Percentiles rank a stretch among this genome's conserved stretches.
Conservation (phyloP, 1,140 invertebrate genomes). For the Periplaneta americana region DNA sequence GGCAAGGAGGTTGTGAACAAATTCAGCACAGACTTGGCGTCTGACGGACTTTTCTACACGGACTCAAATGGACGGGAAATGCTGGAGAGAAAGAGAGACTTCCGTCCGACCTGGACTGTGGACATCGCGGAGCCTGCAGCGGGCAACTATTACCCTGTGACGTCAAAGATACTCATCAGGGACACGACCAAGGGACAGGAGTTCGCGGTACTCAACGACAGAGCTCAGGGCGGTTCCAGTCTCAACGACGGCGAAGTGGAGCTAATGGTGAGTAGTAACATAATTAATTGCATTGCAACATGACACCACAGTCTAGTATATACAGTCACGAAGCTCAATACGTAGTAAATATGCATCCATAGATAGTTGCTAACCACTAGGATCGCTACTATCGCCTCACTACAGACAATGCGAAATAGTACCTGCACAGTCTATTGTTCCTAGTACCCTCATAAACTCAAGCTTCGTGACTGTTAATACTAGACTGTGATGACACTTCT, state of each 20-base stretch:
- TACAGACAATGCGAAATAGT: too few species aligned
- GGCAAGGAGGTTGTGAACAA: conserved; percentile 54
- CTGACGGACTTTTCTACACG: conserved; percentile 53
- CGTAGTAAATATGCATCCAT: too few species aligned
- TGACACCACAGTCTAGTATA: too few species aligned
- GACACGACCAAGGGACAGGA: conserved; percentile 27
- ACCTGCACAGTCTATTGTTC: too few species aligned
- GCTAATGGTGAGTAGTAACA: conserved; percentile 44
- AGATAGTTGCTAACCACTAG: too few species aligned
- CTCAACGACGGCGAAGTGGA: conserved; percentile 41
- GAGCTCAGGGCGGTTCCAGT: conserved; percentile 55
- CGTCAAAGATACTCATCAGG: conserved; percentile 45
- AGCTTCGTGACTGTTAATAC: too few species aligned
- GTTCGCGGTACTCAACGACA: conserved; percentile 46
- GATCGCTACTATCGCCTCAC: too few species aligned
- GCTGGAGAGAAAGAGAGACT: conserved; percentile 57
- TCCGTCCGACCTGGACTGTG: conserved; percentile 64
- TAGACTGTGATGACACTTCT: too few species aligned
- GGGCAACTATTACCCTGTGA: conserved; percentile 65
- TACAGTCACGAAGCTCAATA: too few species aligned
- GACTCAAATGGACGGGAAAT: conserved; percentile 69
- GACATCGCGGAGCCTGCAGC: conserved; percentile 48
- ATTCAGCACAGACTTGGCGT: conserved; percentile 39
- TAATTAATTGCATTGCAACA: too few species aligned
- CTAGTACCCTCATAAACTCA: too few species aligned